Conservation (phyloP, 2,113 vertebrate species). For the Edolisoma coerulescens region DNA sequence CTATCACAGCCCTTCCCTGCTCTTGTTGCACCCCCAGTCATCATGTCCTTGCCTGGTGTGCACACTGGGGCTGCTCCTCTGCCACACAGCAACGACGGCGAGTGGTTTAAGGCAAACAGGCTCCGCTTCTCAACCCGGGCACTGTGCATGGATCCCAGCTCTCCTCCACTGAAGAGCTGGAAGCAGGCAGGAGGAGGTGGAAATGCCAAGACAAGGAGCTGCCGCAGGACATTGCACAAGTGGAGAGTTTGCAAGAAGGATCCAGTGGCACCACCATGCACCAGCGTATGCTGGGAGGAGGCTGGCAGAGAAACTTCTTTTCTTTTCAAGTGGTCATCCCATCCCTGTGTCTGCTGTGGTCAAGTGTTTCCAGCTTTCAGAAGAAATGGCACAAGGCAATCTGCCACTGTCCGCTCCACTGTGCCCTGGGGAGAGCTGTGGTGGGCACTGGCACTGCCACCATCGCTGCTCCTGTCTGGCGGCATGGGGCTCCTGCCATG, state of each 20-base stretch:
- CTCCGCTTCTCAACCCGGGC: fast-evolving
- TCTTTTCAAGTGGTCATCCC: neutral
- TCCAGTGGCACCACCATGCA: neutral
- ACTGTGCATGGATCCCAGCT: fast-evolving
- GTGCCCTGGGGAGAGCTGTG: fast-evolving
- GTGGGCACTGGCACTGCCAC: neutral
- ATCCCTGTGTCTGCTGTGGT: neutral
- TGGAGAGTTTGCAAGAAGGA: neutral
- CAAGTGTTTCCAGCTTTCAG: neutral
- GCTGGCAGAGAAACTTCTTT: neutral
- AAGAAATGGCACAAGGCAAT: neutral
- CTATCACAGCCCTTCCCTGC: neutral
- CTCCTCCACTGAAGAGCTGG: fast-evolving
- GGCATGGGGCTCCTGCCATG: fast-evolving
- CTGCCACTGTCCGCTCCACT: fast-evolving
- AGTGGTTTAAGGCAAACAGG: neutral
- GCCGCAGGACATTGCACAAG: neutral
- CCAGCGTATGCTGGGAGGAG: neutral
- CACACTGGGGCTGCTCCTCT: fast-evolving
- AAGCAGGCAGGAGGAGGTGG: neutral
- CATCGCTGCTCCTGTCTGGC: fast-evolving
- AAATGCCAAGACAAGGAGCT: neutral
- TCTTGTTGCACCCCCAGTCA: fast-evolving
- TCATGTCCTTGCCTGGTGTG: fast-evolving
- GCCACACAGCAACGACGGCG: fast-evolving